Evolutionary conservation across 2,888 invertebrate genomes (phyloP).

Genomic region (Ophion costatus): DNA sequence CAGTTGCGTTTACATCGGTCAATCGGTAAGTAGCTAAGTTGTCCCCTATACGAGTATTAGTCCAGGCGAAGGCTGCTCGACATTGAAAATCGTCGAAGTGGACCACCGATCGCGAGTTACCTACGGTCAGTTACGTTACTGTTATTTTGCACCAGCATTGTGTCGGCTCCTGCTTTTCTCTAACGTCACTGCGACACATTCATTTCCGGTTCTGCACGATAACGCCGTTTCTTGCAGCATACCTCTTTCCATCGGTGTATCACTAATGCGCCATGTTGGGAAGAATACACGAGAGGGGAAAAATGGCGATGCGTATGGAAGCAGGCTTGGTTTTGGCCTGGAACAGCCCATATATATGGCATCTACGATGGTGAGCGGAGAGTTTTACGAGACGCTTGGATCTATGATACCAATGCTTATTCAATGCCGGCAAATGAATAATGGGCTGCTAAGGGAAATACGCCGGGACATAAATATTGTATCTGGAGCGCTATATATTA

Average conservation of each 20-base stretch:
- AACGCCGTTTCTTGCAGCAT: not conserved
- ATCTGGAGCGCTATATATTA: constrained; percentile 83
- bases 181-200: not conserved
- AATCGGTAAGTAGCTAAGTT: not conserved
- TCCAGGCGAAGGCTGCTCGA: not conserved
- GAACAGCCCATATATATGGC: constrained; percentile 31
- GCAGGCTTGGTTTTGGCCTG: constrained; percentile 8
- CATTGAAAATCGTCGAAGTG: not conserved
- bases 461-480: constrained; percentile 82
- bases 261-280: not conserved
- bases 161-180: not conserved
- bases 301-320: constrained; percentile 16
- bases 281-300: not conserved
- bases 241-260: not conserved
- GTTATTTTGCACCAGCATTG: not conserved
- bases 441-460: constrained; percentile 83
- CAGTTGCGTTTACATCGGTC: not conserved
- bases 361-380: constrained; percentile 66
- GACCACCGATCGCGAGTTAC: no score
- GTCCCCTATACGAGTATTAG: no score
- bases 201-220: not conserved
- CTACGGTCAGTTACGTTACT: not conserved
- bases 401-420: constrained; percentile 82
- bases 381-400: constrained; percentile 73
- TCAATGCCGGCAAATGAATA: constrained; percentile 82